A percentile compares a stretch with the other conserved stretches of the same genome.
These are phyloP conservation scores for Trilocha varians DNA, from an alignment of 2,888 invertebrate genomes.

Conservation along the genomic window DNA sequence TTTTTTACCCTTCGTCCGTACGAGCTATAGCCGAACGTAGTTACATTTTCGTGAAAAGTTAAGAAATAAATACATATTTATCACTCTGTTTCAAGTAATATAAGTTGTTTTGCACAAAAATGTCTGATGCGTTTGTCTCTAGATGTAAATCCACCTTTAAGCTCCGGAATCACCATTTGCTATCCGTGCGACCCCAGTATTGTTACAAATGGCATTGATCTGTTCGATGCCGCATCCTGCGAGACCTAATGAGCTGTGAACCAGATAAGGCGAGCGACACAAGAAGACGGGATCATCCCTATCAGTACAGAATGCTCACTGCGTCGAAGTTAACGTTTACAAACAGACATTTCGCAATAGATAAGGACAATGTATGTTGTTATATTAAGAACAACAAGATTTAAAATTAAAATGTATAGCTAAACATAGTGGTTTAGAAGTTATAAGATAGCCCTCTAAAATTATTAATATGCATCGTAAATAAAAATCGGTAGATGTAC, in stretches of 20 bases:
- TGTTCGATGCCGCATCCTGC: slow-evolving; percentile 49
- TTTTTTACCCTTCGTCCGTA: no score
- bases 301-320: slow-evolving; percentile 51
- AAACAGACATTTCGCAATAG: slow-evolving; percentile 16
- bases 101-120: no score
- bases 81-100: no score
- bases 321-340: slow-evolving; percentile 33
- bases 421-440: no score
- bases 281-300: slow-evolving; percentile 56
- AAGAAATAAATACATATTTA: no score
- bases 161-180: slow-evolving; percentile 59
- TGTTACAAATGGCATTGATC: slow-evolving; percentile 66
- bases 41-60: no score
- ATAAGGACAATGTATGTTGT: not conserved
- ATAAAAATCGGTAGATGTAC: no score
- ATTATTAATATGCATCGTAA: no score
- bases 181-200: slow-evolving; percentile 54
- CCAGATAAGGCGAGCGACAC: slow-evolving; percentile 68
- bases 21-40: no score
- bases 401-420: no score
- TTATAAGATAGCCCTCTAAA: no score
- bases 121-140: slow-evolving; percentile 32
- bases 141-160: slow-evolving; percentile 51
- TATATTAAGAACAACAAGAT: no score
- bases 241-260: slow-evolving; percentile 73